These are phyloP conservation scores for Passer domesticus DNA, from an alignment of 2,113 vertebrate genomes.

Conservation along the genomic window DNA sequence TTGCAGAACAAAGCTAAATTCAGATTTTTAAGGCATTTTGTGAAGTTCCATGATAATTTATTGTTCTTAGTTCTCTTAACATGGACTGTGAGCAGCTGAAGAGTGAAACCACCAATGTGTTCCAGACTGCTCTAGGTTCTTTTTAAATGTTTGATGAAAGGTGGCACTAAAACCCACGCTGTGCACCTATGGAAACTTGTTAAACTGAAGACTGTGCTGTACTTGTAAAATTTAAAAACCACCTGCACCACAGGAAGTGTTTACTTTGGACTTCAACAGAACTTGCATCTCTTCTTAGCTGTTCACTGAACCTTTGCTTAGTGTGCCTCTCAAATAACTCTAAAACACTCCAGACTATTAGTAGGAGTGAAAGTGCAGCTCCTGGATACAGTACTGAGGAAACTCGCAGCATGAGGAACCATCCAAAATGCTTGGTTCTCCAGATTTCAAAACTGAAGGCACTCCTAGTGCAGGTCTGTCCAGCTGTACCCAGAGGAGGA, in stretches of 20 bases:
- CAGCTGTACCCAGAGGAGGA: no score
- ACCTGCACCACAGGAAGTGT: neutral
- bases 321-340: neutral
- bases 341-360: neutral
- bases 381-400: neutral
- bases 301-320: neutral
- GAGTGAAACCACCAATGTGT: neutral
- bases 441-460: neutral
- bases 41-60: neutral
- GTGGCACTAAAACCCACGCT: neutral
- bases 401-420: neutral
- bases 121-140: neutral
- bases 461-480: fast-evolving
- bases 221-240: neutral
- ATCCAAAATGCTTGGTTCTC: no score
- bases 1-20: neutral
- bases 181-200: neutral
- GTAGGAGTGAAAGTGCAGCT: neutral
- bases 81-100: neutral
- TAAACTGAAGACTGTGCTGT: neutral
- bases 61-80: neutral
- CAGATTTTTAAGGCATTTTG: neutral
- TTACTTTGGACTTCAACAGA: neutral
- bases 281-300: neutral
- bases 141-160: neutral